Evolutionary conservation across 1,140 invertebrate genomes (phyloP).

Genomic region (Drosophila lacteicornis): DNA sequence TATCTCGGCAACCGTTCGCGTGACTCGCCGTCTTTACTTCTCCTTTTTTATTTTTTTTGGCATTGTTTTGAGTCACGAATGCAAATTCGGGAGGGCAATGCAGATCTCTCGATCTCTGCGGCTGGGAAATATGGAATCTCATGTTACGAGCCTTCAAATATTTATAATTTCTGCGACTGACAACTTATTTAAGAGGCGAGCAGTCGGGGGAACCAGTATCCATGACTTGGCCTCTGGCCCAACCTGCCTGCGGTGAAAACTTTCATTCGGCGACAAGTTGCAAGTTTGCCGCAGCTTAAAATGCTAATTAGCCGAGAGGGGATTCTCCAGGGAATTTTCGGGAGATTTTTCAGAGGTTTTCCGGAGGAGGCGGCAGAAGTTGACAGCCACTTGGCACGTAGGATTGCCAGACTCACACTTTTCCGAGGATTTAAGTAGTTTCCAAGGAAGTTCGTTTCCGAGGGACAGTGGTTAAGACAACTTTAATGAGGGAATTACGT

Average conservation of each 20-base stretch:
- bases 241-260: slow-evolving; percentile 28
- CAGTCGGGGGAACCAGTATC: slow-evolving; percentile 15
- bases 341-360: not conserved
- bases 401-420: slow-evolving; percentile 59
- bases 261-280: slow-evolving; percentile 40
- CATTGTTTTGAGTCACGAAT: slow-evolving; percentile 76
- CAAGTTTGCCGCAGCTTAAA: slow-evolving; percentile 56
- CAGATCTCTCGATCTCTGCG: slow-evolving; percentile 13
- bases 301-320: slow-evolving; percentile 60
- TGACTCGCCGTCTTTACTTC: slow-evolving; percentile 36
- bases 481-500: slow-evolving; percentile 6
- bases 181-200: slow-evolving; percentile 48
- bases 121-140: slow-evolving; percentile 59
- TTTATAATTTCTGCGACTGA: slow-evolving; percentile 46
- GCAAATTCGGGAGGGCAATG: slow-evolving; percentile 45
- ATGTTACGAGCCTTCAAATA: slow-evolving; percentile 71
- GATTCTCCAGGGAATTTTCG: not conserved
- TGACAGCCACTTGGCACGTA: slow-evolving; percentile 53
- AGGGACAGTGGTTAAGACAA: not conserved
- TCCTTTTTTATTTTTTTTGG: slow-evolving; percentile 14
- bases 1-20: slow-evolving; percentile 53
- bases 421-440: slow-evolving; percentile 6
- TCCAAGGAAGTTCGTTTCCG: not conserved
- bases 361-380: slow-evolving; percentile 13
- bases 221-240: slow-evolving; percentile 36